Base-by-base conservation (phyloP, 1,140 invertebrate species). In the Onthophagus taurus region DNA sequence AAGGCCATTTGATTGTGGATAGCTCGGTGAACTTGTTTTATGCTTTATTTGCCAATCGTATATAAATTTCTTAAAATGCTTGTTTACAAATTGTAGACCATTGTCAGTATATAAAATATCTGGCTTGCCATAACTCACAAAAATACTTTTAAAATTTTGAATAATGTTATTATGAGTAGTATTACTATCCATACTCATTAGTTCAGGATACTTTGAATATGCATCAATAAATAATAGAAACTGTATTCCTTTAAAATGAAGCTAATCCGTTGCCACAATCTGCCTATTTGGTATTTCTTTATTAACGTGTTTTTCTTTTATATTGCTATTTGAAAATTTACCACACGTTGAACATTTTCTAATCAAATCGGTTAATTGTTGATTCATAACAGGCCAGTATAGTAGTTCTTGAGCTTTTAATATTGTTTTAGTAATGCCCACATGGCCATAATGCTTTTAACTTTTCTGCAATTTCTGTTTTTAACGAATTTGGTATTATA, bases 401-500 rank as follows among this genome's bases (percentile, higher is more conserved):
- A 72, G 48, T 29, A 57, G 44, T 42, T 67, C 54, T 47, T 59
- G 52, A 16, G 68, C 64, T 42, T 52, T 46, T 17, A 42, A 35
- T 47, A 60, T 58, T 38, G 53, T 60, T 47, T 64, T 64, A 26
- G 63, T 61, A 41, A 64, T 56, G 1, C 69, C 68, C 29, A 68
- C 24, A 51, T 74, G 70, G 13, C 58, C 50, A 39, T 59, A 52
- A 51, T 71, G 69, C 29, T n/a, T n/a, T n/a, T n/a, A 71, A 70
- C 46, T 33, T 33, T 33, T 14, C 17, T 33, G 17, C 13, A 2
- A 33, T 12, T 33, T 33, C 31, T 2, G 7, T 33, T n/a, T 8
- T 33, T 16, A 33, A 14, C 2, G 31, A 2, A 2, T 33, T 6
- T 33, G 31, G 31, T 33, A 33, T 33, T 6, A 33, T 33, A 14